phyloP scores from a whole-genome alignment of 2,797 vertebrate species.

The Coluber constrictor region DNA sequence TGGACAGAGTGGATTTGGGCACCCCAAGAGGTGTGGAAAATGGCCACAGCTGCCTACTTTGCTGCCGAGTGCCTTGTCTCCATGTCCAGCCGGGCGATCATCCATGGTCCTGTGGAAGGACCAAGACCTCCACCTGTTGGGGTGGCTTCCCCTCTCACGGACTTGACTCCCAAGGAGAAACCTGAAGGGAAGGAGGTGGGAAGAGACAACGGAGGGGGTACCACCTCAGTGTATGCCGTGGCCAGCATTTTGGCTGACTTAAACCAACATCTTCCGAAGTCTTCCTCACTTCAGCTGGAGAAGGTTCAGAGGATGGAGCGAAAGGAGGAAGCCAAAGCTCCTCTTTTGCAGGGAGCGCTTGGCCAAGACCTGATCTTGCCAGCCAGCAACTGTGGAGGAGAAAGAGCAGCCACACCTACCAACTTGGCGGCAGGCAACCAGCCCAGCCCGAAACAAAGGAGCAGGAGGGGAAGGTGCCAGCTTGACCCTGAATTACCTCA shows the following conservation, averaged over 20 bases:
- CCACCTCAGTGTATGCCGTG: slow-evolving; percentile 90
- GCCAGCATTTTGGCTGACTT: slow-evolving; percentile 95
- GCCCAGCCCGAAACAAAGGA: slow-evolving; percentile 91
- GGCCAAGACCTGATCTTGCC: slow-evolving; percentile 59
- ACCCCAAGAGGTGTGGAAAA: slow-evolving; percentile 63
- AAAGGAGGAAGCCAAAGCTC: slow-evolving; percentile 71
- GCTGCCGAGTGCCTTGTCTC: slow-evolving; percentile 99
- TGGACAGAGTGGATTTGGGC: slow-evolving; percentile 34
- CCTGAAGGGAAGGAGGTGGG: slow-evolving; percentile 76
- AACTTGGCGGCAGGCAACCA: slow-evolving; percentile 71
- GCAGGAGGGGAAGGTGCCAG: slow-evolving; percentile 84
- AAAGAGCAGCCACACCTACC: slow-evolving; percentile 92
- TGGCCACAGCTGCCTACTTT: slow-evolving; percentile 81
- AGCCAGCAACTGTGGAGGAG: slow-evolving; percentile 71
- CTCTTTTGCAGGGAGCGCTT: slow-evolving; percentile 69
- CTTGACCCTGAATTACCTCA: slow-evolving; percentile 87
- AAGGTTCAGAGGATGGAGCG: slow-evolving; percentile 53
- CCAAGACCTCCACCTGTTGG: slow-evolving; percentile 76
- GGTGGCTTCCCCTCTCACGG: slow-evolving; percentile 64
- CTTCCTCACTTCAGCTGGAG: slow-evolving; percentile 59
- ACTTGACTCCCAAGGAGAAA: slow-evolving; percentile 78
- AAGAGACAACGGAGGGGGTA: slow-evolving; percentile 85
- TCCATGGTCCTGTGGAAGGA: slow-evolving; percentile 83
- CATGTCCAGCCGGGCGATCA: slow-evolving; percentile 93
- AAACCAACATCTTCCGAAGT: slow-evolving; percentile 88